These are phyloP conservation scores for Scotopteryx bipunctaria DNA, from an alignment of 2,888 invertebrate genomes.

Conservation along the genomic window DNA sequence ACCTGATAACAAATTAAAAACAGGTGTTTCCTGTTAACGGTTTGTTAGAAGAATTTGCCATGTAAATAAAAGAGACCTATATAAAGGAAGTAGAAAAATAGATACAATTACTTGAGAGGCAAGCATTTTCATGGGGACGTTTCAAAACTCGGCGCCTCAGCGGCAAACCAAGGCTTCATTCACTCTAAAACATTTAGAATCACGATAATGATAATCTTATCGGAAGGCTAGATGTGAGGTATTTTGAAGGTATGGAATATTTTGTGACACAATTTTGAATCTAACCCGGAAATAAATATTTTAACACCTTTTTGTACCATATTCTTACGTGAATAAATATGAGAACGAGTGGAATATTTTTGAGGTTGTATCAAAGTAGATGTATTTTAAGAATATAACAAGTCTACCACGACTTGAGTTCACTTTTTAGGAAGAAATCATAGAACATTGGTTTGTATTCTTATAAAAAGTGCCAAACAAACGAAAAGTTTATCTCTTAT, in stretches of 20 bases:
- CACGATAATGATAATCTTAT: no score
- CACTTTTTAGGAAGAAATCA: no score
- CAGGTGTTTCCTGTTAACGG: neutral
- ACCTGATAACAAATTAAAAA: neutral
- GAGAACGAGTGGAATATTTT: no score
- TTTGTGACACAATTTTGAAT: neutral
- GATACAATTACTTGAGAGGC: no score
- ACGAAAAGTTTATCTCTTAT: slow-evolving; percentile 8
- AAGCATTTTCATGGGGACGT: no score
- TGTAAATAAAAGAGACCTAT: neutral
- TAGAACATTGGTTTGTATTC: neutral
- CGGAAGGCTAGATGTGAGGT: slow-evolving; percentile 15
- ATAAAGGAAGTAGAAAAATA: neutral
- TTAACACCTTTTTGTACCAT: no score
- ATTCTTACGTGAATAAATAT: no score
- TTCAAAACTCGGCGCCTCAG: no score
- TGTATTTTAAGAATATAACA: no score
- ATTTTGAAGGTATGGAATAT: neutral
- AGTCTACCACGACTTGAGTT: no score
- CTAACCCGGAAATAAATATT: no score
- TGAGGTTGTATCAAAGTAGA: neutral
- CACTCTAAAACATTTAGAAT: no score
- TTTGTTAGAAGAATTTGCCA: neutral
- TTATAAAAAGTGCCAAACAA: neutral
- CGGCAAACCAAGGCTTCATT: slow-evolving; percentile 20